Base-by-base conservation (phyloP, 2,888 invertebrate species). In the Drosophila mettleri region DNA sequence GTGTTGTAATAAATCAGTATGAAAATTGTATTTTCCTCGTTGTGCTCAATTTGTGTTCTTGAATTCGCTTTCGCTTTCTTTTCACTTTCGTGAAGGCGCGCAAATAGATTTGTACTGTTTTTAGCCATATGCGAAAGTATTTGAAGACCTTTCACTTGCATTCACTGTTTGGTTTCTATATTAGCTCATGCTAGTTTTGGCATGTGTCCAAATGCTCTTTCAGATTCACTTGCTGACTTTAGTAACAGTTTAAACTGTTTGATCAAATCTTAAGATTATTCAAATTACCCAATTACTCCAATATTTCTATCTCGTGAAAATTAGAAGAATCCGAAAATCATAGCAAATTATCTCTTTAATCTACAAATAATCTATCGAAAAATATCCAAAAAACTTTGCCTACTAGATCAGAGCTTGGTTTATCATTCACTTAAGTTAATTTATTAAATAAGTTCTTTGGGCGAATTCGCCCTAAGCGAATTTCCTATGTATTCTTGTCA, bases 61-160 rank as follows among this genome's bases (percentile, higher is more conserved):
- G 2, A n/a, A 22, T 33, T 3, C 12, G 22, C 33, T 27, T 54
- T 54, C 43, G 43, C 33, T 27, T 38, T 27, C 43, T 2, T n/a
- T 52, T 38, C 52, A 29, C 27, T 52, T 34, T 48, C 46, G 18
- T 7, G 6, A 16, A 0, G 45, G 27, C 31, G 16, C 18, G 1
- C 10, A 1, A 1, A 16, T 45, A 29, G 12, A 45, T 5, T 12
- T 45, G 6, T n/a, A n/a, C n/a, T n/a, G 16, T 45, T 27, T 16
- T 45, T 18, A 45, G 10, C 0, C 27, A 45, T 18, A 45, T 45
- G 27, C 6, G 27, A 10, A n/a, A 22, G 48, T 9, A 38, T 27
- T 51, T 27, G 4, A 1, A 27, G 36, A 8, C 41, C 31, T 53
- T 53, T 52, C 27, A 52, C 14, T 27, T 27, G 27, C 51, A 36